Conservation (phyloP, 2,888 invertebrate genomes). For the Aphelenchoides bicaudatus region DNA sequence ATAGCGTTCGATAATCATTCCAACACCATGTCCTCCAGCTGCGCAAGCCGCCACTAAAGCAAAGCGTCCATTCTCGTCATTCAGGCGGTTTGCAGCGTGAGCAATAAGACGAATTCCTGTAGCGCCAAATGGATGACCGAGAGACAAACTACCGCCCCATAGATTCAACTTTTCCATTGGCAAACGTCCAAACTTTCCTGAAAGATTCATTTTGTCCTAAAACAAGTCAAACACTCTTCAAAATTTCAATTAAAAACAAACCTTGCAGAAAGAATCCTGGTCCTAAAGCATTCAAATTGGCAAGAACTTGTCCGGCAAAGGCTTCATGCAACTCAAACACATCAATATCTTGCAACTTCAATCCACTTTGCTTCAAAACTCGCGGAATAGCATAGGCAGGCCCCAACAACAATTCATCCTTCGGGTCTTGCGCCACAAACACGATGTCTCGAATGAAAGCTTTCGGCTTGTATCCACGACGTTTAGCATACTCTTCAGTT, state of each 20-base stretch:
- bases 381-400: slow-evolving; percentile 93
- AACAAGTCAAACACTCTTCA: not conserved
- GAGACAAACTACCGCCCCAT: slow-evolving; percentile 98
- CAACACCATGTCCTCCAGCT: slow-evolving; percentile 85
- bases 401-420: slow-evolving; percentile 81
- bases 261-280: slow-evolving; percentile 84
- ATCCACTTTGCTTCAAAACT: slow-evolving; percentile 77
- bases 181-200: slow-evolving; percentile 74
- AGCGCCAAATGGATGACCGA: slow-evolving; percentile 98
- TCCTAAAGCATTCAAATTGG: slow-evolving; percentile 95
- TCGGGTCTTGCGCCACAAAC: slow-evolving; percentile 93
- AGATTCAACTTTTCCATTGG: slow-evolving; percentile 87
- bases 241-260: not conserved
- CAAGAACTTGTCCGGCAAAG: slow-evolving; percentile 81
- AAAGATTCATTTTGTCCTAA: slow-evolving; percentile 62
- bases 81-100: slow-evolving; percentile 74
- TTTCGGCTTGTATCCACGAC: slow-evolving; percentile 88
- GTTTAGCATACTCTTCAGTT: slow-evolving; percentile 88
- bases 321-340: slow-evolving; percentile 99
- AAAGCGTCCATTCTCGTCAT: slow-evolving; percentile 80
- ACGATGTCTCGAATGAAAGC: slow-evolving; percentile 79
- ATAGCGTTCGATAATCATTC: slow-evolving; percentile 58
- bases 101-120: slow-evolving; percentile 72
- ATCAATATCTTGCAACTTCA: slow-evolving; percentile 81
- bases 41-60: slow-evolving; percentile 94